Base-by-base conservation (phyloP, 2,113 vertebrate species). In the Capreolus pygargus region DNA sequence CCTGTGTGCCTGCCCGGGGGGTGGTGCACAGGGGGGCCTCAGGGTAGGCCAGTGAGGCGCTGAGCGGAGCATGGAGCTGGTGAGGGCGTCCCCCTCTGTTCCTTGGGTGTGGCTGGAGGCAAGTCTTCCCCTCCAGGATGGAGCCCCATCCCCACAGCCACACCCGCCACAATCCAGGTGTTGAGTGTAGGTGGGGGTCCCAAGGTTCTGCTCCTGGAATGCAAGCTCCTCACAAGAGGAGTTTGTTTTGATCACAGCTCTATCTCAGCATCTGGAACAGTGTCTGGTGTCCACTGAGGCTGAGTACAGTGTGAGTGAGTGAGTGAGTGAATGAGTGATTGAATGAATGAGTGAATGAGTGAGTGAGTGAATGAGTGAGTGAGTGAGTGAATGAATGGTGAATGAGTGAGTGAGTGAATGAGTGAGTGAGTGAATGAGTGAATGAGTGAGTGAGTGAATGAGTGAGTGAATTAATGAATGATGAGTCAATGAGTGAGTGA, bases 61-160 rank as follows among this genome's bases (percentile, higher is more conserved):
- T 5, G 9, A 17, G 52, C 28, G 6, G 70, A 58, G 70, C 36
- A 0, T 0, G 3, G 11, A 67, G 30, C 27, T 3, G 45, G 33
- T 0, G 17, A 61, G 45, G 13, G 5, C 0, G 0, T 6, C 13
- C 23, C 27, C 6, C 61, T 25, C 7, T 43, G 45, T 16, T 19
- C 27, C 45, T 5, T 1, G 19, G 83, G n/a, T 0, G 15, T 7
- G 0, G 47, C 47, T 0, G 47, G 19, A 47, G 57, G 8, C 14
- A 13, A 7, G 14, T 55, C 45, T 43, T 55, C 45, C 9, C 1
- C 21, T 12, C 15, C 1, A 21, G 50, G 50, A 19, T 7, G 28
- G 76, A 30, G 81, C 27, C 50, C 50, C 2, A 2, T 0, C 28
- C 89, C 79, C 3, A 45, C 36, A n/a, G 33, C 61, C 3, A 2